Evolutionary conservation across 2,797 vertebrate genomes (phyloP).

Genomic region (Amniataba percoides): DNA sequence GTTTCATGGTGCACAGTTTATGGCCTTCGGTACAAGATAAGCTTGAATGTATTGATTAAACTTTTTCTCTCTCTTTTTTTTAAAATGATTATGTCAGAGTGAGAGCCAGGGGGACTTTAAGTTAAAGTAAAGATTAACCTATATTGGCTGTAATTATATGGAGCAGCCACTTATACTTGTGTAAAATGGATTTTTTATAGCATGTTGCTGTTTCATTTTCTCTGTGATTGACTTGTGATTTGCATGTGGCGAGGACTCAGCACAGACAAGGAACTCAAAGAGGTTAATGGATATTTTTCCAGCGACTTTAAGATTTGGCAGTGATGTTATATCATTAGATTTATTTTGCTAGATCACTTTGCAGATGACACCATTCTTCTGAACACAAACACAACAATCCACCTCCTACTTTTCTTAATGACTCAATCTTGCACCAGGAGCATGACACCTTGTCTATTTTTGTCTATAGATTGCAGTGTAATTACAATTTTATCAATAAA

Average conservation of each 20-base stretch:
- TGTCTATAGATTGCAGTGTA: background rate
- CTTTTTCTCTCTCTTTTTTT: background rate
- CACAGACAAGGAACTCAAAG: conserved; percentile 41
- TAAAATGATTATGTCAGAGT: background rate
- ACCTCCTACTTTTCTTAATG: conserved; percentile 30
- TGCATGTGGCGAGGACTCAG: conserved; percentile 36
- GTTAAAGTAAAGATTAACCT: conserved; percentile 62
- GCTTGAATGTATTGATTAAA: background rate
- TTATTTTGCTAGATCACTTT: conserved; percentile 32
- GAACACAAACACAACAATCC: conserved; percentile 2
- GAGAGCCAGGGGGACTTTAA: background rate
- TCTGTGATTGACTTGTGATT: conserved; percentile 49
- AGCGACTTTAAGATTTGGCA: conserved; percentile 46
- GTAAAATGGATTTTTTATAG: conserved; percentile 38
- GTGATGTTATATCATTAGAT: conserved; percentile 48
- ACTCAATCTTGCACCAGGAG: conserved; percentile 10
- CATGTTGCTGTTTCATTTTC: conserved; percentile 32
- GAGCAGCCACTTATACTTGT: conserved; percentile 31
- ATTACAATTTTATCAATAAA: conserved; percentile 20
- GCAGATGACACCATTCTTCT: conserved; percentile 33
- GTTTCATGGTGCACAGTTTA: background rate
- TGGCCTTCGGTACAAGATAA: background rate
- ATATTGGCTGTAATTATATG: conserved; percentile 60
- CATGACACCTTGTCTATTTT: background rate
- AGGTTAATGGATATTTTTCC: conserved; percentile 48